These are phyloP conservation scores for Sinosuthora webbiana DNA, from an alignment of 2,113 vertebrate genomes.

Conservation along the genomic window DNA sequence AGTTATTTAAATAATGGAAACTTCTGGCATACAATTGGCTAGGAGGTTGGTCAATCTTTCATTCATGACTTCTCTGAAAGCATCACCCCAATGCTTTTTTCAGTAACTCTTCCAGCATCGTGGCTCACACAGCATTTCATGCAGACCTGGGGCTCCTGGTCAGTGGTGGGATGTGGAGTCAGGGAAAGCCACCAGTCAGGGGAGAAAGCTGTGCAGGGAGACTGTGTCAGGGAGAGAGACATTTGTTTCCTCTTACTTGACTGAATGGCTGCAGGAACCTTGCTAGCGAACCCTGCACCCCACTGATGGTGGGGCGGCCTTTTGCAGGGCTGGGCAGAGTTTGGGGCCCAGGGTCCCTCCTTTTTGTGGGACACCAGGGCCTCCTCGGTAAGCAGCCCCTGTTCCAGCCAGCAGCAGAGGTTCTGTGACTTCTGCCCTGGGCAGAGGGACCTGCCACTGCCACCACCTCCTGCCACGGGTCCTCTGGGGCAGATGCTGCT, in stretches of 20 bases:
- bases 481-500: not conserved
- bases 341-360: not conserved
- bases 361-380: not conserved
- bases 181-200: not conserved
- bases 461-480: not conserved
- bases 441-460: not conserved
- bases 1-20: not conserved
- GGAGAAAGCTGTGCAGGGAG: not conserved
- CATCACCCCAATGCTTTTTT: not conserved
- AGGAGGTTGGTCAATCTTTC: too few relatives aligned
- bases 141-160: not conserved
- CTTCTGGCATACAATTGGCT: not conserved
- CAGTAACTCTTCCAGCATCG: not conserved
- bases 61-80: not conserved
- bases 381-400: not conserved
- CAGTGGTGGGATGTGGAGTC: too few relatives aligned
- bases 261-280: not conserved
- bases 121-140: not conserved
- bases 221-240: not conserved
- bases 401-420: not conserved
- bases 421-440: not conserved
- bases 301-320: not conserved
- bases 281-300: too few relatives aligned
- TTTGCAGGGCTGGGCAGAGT: not conserved
- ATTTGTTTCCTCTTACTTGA: not conserved